Conservation (phyloP, 2,888 invertebrate genomes). For the Brachynemurus nebulosus region DNA sequence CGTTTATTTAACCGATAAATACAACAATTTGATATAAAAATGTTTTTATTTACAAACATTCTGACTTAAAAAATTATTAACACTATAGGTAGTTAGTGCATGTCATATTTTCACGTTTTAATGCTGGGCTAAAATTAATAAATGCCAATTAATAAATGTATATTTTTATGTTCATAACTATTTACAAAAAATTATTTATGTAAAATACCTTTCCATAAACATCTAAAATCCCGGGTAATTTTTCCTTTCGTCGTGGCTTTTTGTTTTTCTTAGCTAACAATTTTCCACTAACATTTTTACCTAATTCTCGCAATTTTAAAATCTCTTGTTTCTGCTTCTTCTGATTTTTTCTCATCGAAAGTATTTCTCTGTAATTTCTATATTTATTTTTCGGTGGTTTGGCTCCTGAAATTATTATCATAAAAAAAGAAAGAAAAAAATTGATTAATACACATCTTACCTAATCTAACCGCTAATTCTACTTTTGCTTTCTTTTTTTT, state of each 20-base stretch:
- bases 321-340: conserved; percentile 36
- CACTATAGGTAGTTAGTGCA: no score
- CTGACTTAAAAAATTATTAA: no score
- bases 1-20: background rate
- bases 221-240: conserved; percentile 31
- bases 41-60: no score
- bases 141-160: no score
- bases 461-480: conserved; percentile 62
- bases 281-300: conserved; percentile 46
- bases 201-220: conserved; percentile 26
- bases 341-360: conserved; percentile 42
- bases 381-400: conserved; percentile 56
- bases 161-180: no score
- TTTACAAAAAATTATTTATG: background rate
- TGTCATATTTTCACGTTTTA: no score
- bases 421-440: conserved; percentile 9
- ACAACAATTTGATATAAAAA: conserved; percentile 7
- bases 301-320: conserved; percentile 35
- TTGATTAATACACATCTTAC: conserved; percentile 26
- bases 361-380: conserved; percentile 59
- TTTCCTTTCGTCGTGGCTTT: conserved; percentile 33
- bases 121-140: no score
- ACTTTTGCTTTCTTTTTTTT: conserved; percentile 68
- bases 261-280: conserved; percentile 41
- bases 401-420: conserved; percentile 42